Conservation (phyloP, 1,140 invertebrate genomes). For the Heliconius nattereri region DNA sequence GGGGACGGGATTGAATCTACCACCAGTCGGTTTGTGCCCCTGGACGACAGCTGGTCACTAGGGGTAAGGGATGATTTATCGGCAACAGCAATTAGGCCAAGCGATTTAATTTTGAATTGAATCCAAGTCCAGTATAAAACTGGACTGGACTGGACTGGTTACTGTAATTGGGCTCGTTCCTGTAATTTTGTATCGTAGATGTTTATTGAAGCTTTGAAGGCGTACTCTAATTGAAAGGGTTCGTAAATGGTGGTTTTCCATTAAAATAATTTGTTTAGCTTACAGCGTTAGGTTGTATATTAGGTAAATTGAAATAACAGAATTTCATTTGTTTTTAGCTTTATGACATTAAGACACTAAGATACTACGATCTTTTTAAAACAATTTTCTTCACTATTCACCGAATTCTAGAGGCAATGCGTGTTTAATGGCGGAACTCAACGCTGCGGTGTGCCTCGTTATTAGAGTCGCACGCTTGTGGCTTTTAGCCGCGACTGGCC, state of each 20-base stretch:
- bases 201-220: constrained; percentile 53
- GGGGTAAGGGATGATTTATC: constrained; percentile 65
- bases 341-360: no score
- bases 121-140: constrained; percentile 51
- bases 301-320: not conserved
- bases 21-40: no score
- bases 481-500: no score
- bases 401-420: no score
- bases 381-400: no score
- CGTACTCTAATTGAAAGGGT: constrained; percentile 27
- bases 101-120: constrained; percentile 70
- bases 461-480: no score
- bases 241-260: not conserved
- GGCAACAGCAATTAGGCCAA: constrained; percentile 63
- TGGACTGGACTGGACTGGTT: constrained; percentile 39
- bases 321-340: no score
- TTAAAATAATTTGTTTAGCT: not conserved
- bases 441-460: rapidly evolving
- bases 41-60: no score
- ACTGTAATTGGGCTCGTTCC: constrained; percentile 57
- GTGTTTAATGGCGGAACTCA: no score
- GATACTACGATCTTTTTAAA: no score
- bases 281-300: not conserved
- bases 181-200: constrained; percentile 46
- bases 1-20: no score